Conservation (phyloP, 2,113 vertebrate genomes). For the Psettodes erumei region DNA sequence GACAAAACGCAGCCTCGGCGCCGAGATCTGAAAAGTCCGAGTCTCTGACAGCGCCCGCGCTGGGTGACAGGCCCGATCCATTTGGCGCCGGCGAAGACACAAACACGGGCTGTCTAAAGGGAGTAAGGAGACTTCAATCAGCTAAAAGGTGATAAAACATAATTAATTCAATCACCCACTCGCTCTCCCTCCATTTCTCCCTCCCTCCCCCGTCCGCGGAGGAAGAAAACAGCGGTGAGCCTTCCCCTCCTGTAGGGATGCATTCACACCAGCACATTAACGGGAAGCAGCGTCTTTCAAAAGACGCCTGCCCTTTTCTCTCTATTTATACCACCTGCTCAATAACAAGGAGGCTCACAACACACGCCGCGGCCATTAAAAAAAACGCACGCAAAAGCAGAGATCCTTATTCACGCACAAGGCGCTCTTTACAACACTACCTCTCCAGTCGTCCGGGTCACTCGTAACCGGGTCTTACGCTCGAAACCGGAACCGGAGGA, state of each 20-base stretch:
- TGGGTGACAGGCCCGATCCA: conserved; percentile 59
- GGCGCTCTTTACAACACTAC: conserved; percentile 1
- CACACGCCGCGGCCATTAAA: conserved; percentile 28
- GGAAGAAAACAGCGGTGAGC: conserved; percentile 7
- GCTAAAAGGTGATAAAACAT: conserved; percentile 82
- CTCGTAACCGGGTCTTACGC: too few relatives aligned
- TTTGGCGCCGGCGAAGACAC: conserved; percentile 65
- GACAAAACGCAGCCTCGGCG: conserved; percentile 24
- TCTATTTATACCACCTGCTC: conserved; percentile 27
- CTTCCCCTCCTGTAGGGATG: neutral
- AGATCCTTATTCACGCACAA: conserved; percentile 6
- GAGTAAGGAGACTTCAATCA: conserved; percentile 75
- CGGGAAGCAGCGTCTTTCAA: conserved; percentile 34
- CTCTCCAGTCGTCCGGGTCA: too few relatives aligned
- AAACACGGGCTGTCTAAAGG: conserved; percentile 64
- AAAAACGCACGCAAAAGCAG: too few relatives aligned
- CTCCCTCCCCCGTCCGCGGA: conserved; percentile 9
- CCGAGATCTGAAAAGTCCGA: conserved; percentile 39
- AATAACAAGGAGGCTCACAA: conserved; percentile 23
- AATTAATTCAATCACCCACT: conserved; percentile 76
- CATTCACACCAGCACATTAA: too few relatives aligned
- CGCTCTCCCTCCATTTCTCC: conserved; percentile 9
- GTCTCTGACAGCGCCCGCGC: conserved; percentile 43
- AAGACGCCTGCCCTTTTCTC: neutral
- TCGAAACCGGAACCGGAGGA: too few relatives aligned